These are phyloP conservation scores for Ophioninae sp. DNA, from an alignment of 2,888 invertebrate genomes.

Conservation along the genomic window DNA sequence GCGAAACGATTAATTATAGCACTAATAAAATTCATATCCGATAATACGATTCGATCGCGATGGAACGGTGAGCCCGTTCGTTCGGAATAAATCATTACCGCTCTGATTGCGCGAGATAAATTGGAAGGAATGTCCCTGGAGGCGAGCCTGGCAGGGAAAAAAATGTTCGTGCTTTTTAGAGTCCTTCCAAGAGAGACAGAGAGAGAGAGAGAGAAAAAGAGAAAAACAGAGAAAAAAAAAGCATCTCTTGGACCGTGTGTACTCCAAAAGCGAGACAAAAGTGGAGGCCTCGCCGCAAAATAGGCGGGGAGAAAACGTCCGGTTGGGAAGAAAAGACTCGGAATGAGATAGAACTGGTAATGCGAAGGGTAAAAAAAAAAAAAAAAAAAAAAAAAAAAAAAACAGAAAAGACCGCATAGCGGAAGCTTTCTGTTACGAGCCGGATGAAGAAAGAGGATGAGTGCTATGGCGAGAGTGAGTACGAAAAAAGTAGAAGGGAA, in stretches of 20 bases:
- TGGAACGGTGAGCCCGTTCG: background rate
- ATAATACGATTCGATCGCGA: constrained; percentile 4
- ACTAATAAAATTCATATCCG: constrained; percentile 26
- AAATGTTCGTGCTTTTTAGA: constrained; percentile 1
- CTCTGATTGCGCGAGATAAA: background rate
- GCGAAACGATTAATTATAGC: background rate
- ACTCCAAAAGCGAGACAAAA: constrained; percentile 24
- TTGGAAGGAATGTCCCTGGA: background rate
- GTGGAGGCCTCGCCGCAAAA: constrained; percentile 9
- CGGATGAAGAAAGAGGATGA: background rate
- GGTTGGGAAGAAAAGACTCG: constrained; percentile 29
- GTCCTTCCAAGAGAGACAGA: background rate
- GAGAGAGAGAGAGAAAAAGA: background rate
- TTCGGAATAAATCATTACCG: constrained; percentile 3
- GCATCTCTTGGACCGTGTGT: background rate
- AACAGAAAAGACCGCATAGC: constrained; percentile 42
- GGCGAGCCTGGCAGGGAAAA: background rate
- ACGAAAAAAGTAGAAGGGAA: background rate
- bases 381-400: too few species aligned
- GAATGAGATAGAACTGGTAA: constrained; percentile 24
- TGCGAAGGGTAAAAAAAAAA: constrained; percentile 28
- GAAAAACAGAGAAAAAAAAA: background rate
- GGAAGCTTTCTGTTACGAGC: too few species aligned
- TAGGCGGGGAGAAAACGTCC: constrained; percentile 35
- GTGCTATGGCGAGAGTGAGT: constrained; percentile 5